These are phyloP conservation scores for Apodemia duryi DNA, from an alignment of 2,888 invertebrate genomes.

Conservation along the genomic window DNA sequence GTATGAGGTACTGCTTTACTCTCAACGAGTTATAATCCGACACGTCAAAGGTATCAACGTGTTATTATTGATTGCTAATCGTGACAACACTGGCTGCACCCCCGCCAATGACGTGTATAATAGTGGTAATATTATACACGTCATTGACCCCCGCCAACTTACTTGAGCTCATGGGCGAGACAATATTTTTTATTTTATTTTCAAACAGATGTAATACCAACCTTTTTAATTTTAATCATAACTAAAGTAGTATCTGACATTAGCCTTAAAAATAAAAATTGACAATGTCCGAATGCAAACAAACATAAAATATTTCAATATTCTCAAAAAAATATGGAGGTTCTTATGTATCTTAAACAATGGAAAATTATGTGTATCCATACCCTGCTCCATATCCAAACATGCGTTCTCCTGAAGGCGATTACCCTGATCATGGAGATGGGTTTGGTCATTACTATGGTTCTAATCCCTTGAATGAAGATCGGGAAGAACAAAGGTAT, in stretches of 20 bases:
- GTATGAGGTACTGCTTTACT: too few relatives aligned
- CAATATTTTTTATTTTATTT: too few relatives aligned
- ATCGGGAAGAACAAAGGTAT: constrained; percentile 41
- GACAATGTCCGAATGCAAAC: constrained; percentile 24
- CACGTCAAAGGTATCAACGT: too few relatives aligned
- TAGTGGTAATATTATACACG: too few relatives aligned
- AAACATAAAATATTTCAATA: constrained; percentile 24
- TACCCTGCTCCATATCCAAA: constrained; percentile 48
- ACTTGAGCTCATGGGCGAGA: too few relatives aligned
- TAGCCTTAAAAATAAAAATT: constrained; percentile 22
- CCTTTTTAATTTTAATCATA: constrained; percentile 1
- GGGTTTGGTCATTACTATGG: constrained; percentile 62
- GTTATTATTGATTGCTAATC: too few relatives aligned
- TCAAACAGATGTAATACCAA: not conserved
- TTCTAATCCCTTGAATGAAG: constrained; percentile 44
- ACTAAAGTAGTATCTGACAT: constrained; percentile 8
- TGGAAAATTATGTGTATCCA: constrained; percentile 58
- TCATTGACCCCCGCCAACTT: too few relatives aligned
- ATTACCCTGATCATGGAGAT: constrained; percentile 62
- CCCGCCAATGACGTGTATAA: too few relatives aligned
- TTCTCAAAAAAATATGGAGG: constrained; percentile 25
- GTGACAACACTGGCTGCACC: too few relatives aligned
- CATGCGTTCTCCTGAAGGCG: constrained; percentile 41
- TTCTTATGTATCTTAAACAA: constrained; percentile 38
- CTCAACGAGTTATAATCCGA: too few relatives aligned